These are phyloP conservation scores for Conops quadrifasciatus DNA, from an alignment of 2,888 invertebrate genomes.

Conservation along the genomic window DNA sequence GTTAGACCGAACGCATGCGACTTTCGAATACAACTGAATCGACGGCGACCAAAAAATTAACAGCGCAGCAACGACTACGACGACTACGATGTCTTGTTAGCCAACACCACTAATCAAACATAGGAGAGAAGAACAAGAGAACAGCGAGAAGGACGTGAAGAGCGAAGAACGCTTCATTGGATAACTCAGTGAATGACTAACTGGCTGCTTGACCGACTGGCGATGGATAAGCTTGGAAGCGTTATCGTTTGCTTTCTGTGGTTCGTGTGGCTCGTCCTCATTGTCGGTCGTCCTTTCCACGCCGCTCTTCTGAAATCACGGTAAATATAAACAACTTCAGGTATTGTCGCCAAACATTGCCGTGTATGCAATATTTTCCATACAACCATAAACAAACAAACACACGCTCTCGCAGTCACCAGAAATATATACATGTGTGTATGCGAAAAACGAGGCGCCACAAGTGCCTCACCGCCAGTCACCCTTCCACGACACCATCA, in stretches of 20 bases:
- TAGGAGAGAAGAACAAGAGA: background rate
- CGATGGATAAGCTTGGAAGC: background rate
- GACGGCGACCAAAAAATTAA: background rate
- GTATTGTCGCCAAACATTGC: conserved; percentile 7
- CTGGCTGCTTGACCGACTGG: background rate
- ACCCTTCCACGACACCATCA: background rate
- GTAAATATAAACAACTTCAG: conserved; percentile 17
- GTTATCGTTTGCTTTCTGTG: too few species aligned
- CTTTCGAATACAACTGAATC: conserved; percentile 26
- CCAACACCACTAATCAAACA: background rate
- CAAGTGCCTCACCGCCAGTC: background rate
- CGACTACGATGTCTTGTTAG: background rate
- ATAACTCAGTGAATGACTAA: background rate
- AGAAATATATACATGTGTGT: background rate
- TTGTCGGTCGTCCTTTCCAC: background rate
- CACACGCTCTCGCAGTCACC: background rate
- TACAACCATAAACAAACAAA: conserved; percentile 6
- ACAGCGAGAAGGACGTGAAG: background rate
- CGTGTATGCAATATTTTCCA: conserved; percentile 21
- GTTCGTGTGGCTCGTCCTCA: background rate
- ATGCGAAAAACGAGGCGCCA: background rate
- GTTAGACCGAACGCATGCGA: conserved; percentile 13
- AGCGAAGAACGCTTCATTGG: background rate
- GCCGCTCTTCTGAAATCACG: conserved; percentile 6
- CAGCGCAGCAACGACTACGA: background rate